phyloP scores from a whole-genome alignment of 2,797 vertebrate species.

The Spinus olivaceus region DNA sequence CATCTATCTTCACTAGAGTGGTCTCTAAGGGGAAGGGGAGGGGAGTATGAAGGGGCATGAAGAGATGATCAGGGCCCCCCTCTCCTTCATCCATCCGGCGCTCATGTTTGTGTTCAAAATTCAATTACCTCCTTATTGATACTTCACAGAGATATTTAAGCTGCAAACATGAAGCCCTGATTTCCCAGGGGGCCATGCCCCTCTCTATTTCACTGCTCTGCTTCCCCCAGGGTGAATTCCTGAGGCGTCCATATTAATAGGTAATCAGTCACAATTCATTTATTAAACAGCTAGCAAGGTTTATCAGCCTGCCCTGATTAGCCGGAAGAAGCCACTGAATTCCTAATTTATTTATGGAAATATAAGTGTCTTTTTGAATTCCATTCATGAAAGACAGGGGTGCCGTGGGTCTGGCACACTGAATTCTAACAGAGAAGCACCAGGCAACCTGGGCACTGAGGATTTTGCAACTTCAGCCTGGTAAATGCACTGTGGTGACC shows the following conservation, averaged over 20 bases:
- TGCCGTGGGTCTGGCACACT: slow-evolving; percentile 53
- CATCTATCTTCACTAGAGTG: slow-evolving; percentile 93
- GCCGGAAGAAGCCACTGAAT: slow-evolving; percentile 97
- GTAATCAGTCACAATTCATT: slow-evolving; percentile 99
- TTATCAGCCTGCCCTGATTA: slow-evolving; percentile 97
- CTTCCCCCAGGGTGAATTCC: slow-evolving; percentile 90
- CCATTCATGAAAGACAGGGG: slow-evolving; percentile 86
- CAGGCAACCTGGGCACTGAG: background rate
- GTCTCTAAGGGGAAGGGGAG: slow-evolving; percentile 84
- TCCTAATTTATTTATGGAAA: slow-evolving; percentile 99
- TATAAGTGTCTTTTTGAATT: slow-evolving; percentile 94
- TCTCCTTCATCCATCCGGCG: slow-evolving; percentile 90
- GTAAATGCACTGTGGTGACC: slow-evolving; percentile 16
- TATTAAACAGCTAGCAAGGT: slow-evolving; percentile 99
- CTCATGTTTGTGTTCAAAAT: slow-evolving; percentile 99
- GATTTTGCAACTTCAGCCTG: slow-evolving; percentile 22
- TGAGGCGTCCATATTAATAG: slow-evolving; percentile 99
- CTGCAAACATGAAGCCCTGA: slow-evolving; percentile 99
- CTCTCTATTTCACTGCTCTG: slow-evolving; percentile 98
- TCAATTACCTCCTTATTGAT: slow-evolving; percentile 99
- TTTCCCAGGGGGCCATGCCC: slow-evolving; percentile 98
- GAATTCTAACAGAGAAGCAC: slow-evolving; percentile 69
- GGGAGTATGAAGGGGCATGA: slow-evolving; percentile 79
- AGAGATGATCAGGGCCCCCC: slow-evolving; percentile 81
- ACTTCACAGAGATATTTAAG: slow-evolving; percentile 99